phyloP scores from a whole-genome alignment of 2,888 invertebrate species.

The Tanypteryx hageni region DNA sequence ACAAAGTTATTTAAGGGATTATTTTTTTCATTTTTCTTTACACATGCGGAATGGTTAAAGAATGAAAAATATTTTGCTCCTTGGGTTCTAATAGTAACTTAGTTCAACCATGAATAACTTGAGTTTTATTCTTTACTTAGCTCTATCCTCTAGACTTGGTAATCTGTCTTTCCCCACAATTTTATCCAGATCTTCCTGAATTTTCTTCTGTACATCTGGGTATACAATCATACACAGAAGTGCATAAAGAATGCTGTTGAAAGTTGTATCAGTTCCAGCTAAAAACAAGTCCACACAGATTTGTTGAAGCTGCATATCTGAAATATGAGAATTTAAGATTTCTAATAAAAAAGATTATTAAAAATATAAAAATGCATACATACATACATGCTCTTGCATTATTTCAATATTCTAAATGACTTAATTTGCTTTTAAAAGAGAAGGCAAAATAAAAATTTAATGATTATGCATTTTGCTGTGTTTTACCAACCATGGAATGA shows the following conservation, averaged over 20 bases:
- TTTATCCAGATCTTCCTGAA: slow-evolving; percentile 44
- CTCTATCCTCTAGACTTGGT: background rate
- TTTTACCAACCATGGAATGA: slow-evolving; percentile 8
- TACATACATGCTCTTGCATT: no score
- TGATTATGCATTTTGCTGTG: background rate
- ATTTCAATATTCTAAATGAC: no score
- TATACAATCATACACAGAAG: background rate
- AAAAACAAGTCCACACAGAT: slow-evolving; percentile 36
- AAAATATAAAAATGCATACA: background rate
- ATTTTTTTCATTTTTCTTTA: background rate
- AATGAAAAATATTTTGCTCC: background rate
- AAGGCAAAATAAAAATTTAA: no score
- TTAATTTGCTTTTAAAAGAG: no score
- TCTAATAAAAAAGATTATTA: background rate
- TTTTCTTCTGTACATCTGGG: slow-evolving; percentile 27
- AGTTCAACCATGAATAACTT: background rate
- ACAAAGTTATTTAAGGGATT: background rate
- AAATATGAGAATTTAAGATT: background rate
- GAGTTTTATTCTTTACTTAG: background rate
- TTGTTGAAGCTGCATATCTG: slow-evolving; percentile 23
- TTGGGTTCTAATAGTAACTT: background rate
- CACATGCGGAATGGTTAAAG: background rate
- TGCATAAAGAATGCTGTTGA: background rate
- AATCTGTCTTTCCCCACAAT: slow-evolving; percentile 4
- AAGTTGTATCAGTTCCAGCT: slow-evolving; percentile 32